Percentiles rank a stretch among this genome's conserved stretches.
These are phyloP conservation scores for Hyperoplus lanceolatus DNA, from an alignment of 2,797 vertebrate species.

Conservation along the genomic window DNA sequence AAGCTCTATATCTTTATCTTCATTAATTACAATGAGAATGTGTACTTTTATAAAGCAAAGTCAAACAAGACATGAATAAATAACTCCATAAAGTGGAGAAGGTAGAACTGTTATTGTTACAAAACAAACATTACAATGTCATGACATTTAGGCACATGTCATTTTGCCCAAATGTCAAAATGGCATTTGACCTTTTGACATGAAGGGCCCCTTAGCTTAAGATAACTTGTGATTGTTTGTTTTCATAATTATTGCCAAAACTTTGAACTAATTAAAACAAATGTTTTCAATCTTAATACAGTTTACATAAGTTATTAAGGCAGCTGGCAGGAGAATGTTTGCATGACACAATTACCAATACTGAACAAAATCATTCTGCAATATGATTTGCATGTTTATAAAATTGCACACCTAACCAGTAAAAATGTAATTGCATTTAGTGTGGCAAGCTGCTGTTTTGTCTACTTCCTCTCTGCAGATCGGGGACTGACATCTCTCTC, in stretches of 20 bases:
- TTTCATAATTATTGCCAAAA: background rate
- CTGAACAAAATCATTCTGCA: background rate
- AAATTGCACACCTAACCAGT: background rate
- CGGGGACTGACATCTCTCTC: constrained; percentile 17
- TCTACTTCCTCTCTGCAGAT: background rate
- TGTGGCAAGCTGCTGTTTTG: background rate
- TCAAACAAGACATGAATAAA: too few relatives aligned
- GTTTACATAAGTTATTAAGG: background rate
- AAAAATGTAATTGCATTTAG: background rate
- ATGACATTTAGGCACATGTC: too few relatives aligned
- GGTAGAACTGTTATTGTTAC: background rate
- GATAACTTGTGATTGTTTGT: too few relatives aligned
- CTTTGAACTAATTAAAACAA: background rate
- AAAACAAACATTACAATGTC: background rate
- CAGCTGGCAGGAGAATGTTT: too few relatives aligned
- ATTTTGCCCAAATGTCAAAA: too few relatives aligned
- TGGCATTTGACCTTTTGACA: too few relatives aligned
- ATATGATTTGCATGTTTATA: background rate
- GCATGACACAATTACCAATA: background rate
- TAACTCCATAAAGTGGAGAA: too few relatives aligned
- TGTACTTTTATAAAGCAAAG: background rate
- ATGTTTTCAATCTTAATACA: background rate
- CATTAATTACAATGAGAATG: background rate
- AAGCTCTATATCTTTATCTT: background rate
- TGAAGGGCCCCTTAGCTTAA: too few relatives aligned